phyloP scores from a whole-genome alignment of 2,888 invertebrate genomes.

The Carpatolechia fugitivella region DNA sequence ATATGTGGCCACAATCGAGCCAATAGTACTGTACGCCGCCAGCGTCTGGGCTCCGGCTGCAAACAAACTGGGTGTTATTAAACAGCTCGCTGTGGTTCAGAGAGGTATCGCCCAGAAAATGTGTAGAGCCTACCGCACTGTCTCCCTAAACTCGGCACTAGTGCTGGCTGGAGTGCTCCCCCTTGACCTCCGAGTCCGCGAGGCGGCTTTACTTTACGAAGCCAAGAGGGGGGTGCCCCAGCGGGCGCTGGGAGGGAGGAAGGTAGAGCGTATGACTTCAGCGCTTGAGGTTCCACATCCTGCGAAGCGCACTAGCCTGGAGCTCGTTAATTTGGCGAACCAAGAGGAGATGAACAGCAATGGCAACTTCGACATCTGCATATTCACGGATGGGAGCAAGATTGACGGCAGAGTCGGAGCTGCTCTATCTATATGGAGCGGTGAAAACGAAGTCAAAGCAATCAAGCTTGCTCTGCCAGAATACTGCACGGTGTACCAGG shows the following conservation, averaged over 20 bases:
- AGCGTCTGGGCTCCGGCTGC: constrained; percentile 16
- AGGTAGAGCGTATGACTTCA: not conserved
- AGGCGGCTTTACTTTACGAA: not conserved
- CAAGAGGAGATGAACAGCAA: no score
- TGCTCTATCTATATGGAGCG: not conserved
- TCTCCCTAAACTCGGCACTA: constrained; percentile 19
- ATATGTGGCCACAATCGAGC: constrained; percentile 8
- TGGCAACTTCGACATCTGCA: no score
- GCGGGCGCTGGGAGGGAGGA: not conserved
- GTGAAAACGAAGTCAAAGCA: not conserved
- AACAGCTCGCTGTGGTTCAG: not conserved
- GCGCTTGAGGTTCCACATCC: not conserved
- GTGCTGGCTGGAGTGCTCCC: constrained; percentile 11
- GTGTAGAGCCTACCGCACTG: constrained; percentile 17
- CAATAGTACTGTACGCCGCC: constrained; percentile 6
- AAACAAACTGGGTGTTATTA: not conserved
- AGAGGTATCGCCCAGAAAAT: constrained; percentile 15
- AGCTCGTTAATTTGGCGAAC: not conserved
- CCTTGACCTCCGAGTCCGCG: not conserved
- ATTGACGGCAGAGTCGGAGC: not conserved
- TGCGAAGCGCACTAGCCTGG: constrained; percentile 3
- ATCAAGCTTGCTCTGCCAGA: constrained; percentile 4
- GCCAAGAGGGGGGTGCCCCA: not conserved
- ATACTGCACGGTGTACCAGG: constrained; percentile 12
- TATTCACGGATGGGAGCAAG: no score